Evolutionary conservation across 1,140 invertebrate species (phyloP).

Genomic region (Papilio polytes): DNA sequence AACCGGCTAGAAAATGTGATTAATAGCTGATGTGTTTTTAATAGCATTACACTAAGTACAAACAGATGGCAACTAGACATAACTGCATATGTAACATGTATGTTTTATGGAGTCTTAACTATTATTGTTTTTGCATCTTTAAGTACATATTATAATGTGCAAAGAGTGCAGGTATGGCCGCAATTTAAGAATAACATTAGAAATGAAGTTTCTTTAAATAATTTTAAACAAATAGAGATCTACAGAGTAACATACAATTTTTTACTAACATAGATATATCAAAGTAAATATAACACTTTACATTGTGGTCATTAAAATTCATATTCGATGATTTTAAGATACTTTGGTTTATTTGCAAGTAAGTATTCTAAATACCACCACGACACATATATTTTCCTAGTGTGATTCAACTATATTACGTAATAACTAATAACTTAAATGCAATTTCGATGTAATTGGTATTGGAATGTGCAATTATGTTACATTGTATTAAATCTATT

Average conservation of each 20-base stretch:
- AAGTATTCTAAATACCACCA: neutral
- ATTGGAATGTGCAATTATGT: neutral
- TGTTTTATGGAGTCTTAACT: neutral
- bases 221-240: slow-evolving; percentile 11
- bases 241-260: neutral
- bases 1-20: neutral
- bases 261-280: neutral
- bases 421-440: too few relatives aligned
- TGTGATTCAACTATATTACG: too few relatives aligned
- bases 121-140: neutral
- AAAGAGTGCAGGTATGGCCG: too few relatives aligned
- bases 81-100: neutral
- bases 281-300: slow-evolving; percentile 3
- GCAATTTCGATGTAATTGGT: too few relatives aligned
- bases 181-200: neutral
- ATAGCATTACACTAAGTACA: neutral
- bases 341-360: neutral
- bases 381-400: too few relatives aligned
- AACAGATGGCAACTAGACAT: neutral
- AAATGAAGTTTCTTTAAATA: neutral
- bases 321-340: neutral
- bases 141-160: neutral
- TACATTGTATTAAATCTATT: neutral
- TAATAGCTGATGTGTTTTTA: neutral
- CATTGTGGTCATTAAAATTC: neutral